Base-by-base conservation (phyloP, 2,888 invertebrate species). In the Hanleya hanleyi region DNA sequence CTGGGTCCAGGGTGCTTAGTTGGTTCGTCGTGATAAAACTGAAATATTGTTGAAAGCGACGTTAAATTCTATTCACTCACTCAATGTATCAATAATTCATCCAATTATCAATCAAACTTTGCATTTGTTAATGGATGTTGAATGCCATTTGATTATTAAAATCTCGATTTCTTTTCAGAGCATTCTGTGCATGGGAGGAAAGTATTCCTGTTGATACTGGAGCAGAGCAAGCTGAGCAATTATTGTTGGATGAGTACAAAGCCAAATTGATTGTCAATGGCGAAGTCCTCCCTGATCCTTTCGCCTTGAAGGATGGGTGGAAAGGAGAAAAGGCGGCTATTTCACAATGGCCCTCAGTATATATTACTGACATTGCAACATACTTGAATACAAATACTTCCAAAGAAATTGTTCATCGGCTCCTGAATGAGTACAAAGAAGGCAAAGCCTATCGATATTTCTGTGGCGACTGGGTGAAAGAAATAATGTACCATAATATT, bases 171-270 rank as follows among this genome's bases (percentile, higher is more conserved):
- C 18, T 15, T 67, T 71, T n/a, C 70, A 75, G 71, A 33, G 73
- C 73, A 33, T 74, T 76, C 37, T 75, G 77, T 76, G 71, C 66
- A 32, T 74, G 77, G 75, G 75, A 77, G 50, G 71, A 77, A 61
- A 69, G 75, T 36, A 35, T 75, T 7, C 67, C 71, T 22, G 64
- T 74, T 18, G 67, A 77, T 41, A 22, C 47, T 26, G 12, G 12
- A 29, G 57, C 57, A 15, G 57, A 18, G 29, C 49, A 67, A n/a
- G 49, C 0, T 15, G 70, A 77, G 64, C 35, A 50, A 26, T n/a
- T 68, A 18, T 65, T 76, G 5, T n/a, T 70, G 2, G 3, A 67
- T 3, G 75, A 77, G 36, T 77, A 75, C 47, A 65, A 67, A 26
- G 1, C 12, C 1, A 77, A 77, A 4, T 35, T 79, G 29, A 32